Base-by-base conservation (phyloP, 2,113 vertebrate species). In the Anas platyrhynchos region DNA sequence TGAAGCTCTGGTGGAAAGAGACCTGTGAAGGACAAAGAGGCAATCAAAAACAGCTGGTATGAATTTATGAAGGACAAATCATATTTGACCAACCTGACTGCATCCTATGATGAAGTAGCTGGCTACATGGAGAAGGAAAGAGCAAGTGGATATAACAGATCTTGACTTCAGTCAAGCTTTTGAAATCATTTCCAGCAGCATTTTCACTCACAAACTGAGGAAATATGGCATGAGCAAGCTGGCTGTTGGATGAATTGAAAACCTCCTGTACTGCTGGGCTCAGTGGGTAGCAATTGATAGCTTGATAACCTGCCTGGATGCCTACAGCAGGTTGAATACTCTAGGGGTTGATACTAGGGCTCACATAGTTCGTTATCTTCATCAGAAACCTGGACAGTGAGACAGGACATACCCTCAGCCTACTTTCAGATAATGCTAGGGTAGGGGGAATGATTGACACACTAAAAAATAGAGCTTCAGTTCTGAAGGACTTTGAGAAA, bases 341-440 rank as follows among this genome's bases (percentile, higher is more conserved):
- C 25, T 2, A 36, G 56, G 29, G 25, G 4, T 16, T 78, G 48
- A 32, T 29, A 29, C 7, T 11, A 41, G 6, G 6, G 11, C 36
- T 15, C 36, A 20, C 25, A 13, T 1, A 16, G 32, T 32, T 16
- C 9, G 22, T 4, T 46, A n/a, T 41, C 43, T 27, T 63, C 38
- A 68, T 48, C 46, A 78, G 58, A 86, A 92, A 43, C 7, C 3
- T 18, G 54, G 21, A 41, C 25, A 29, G 16, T 0, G 1, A 32
- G 20, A 71, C 17, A 86, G 48, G 66, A 46, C 20, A 20, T 29
- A 74, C 25, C 74, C 12, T 73, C 4, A 2, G 29, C 43, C 6
- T 58, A 11, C 32, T 77, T 72, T 73, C 32, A 73, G 59, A 18
- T 36, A 58, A 54, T 0, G 0, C n/a, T 26, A 36, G 43, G 4